phyloP scores from a whole-genome alignment of 1,140 invertebrate genomes.

The Drosophila repleta region DNA sequence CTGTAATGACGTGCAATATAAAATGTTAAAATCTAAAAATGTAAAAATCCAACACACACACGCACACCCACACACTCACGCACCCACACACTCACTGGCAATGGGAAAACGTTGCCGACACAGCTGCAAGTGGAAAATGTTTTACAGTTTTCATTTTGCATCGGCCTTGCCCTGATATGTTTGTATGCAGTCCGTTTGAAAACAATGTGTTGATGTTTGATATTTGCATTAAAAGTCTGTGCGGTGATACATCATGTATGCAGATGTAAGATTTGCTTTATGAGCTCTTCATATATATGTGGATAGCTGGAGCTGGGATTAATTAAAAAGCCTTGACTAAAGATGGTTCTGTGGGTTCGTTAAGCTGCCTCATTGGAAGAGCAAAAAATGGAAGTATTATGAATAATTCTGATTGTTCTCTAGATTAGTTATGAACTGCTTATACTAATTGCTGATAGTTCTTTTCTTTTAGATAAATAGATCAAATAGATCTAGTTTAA shows the following conservation, averaged over 20 bases:
- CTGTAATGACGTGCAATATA: conserved; percentile 84
- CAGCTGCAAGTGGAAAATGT: conserved; percentile 52
- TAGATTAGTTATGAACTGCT: too few relatives aligned
- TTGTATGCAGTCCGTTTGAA: conserved; percentile 4
- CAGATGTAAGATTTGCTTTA: conserved; percentile 25
- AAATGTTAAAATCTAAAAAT: conserved; percentile 81
- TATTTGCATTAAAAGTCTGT: conserved; percentile 25
- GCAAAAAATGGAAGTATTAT: too few relatives aligned
- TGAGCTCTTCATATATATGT: conserved; percentile 1
- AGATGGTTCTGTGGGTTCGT: too few relatives aligned
- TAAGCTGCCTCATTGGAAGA: too few relatives aligned
- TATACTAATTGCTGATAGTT: too few relatives aligned
- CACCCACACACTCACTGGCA: background rate
- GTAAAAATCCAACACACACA: conserved; percentile 61
- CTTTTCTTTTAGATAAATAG: too few relatives aligned
- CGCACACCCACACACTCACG: conserved; percentile 20
- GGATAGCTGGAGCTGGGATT: background rate
- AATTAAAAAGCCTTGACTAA: too few relatives aligned
- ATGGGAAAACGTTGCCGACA: conserved; percentile 40
- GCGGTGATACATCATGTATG: conserved; percentile 5
- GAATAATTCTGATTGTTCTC: too few relatives aligned
- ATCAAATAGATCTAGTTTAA: too few relatives aligned
- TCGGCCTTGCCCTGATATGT: conserved; percentile 31
- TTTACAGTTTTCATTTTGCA: conserved; percentile 41
- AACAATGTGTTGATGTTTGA: conserved; percentile 17